These are phyloP conservation scores for Heteractis magnifica DNA, from an alignment of 92 coral and sea anemone species.

Conservation along the genomic window DNA sequence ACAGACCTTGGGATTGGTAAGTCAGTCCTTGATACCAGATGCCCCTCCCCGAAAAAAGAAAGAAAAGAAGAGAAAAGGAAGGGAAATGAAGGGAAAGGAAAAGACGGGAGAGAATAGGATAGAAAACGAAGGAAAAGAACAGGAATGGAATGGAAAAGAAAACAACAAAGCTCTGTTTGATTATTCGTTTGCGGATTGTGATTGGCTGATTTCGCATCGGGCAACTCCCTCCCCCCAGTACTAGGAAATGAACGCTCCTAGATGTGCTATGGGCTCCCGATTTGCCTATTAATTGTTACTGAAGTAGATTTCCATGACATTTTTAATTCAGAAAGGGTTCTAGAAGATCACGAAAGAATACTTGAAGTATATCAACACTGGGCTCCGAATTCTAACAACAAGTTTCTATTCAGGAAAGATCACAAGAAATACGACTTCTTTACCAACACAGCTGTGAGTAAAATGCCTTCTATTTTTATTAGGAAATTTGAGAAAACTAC, in stretches of 20 bases:
- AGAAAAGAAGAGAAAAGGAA: neutral
- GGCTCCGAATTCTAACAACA: conserved; percentile 58
- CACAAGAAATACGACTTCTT: conserved; percentile 74
- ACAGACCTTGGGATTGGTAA: conserved; percentile 64
- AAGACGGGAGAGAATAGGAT: neutral
- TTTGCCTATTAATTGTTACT: neutral
- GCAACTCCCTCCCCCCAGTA: too few relatives aligned
- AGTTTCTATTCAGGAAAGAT: conserved; percentile 71
- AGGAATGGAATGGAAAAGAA: too few relatives aligned
- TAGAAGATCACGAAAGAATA: conserved; percentile 74
- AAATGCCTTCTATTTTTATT: too few relatives aligned
- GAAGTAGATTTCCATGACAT: neutral
- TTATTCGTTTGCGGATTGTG: too few relatives aligned
- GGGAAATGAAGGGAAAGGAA: neutral
- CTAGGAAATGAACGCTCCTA: too few relatives aligned
- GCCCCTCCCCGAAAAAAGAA: neutral
- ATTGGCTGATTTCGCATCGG: too few relatives aligned
- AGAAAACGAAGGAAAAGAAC: too few relatives aligned
- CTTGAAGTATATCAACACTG: conserved; percentile 54
- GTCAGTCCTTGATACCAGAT: neutral
- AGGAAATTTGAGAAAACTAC: too few relatives aligned
- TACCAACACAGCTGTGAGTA: conserved; percentile 66
- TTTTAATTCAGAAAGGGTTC: conserved; percentile 48
- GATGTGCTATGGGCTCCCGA: too few relatives aligned
- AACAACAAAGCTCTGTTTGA: too few relatives aligned